These are phyloP conservation scores for Caenorhabditis uteleia DNA, from an alignment of 2,888 invertebrate genomes.

Conservation along the genomic window DNA sequence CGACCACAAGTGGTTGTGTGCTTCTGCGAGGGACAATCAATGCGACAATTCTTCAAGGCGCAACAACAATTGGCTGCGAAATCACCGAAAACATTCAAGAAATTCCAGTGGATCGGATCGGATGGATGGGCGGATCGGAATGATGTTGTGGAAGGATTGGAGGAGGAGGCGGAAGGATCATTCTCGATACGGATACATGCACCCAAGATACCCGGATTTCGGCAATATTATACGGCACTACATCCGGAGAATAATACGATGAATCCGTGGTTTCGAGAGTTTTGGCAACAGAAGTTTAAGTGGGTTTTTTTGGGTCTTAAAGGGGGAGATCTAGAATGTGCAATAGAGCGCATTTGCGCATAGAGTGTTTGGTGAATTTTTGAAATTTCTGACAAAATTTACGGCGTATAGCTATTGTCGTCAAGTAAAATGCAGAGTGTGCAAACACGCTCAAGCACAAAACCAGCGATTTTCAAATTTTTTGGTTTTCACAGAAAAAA, in stretches of 20 bases:
- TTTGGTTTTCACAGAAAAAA: too few species aligned
- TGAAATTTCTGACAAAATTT: too few species aligned
- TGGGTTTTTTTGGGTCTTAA: too few species aligned
- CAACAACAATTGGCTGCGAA: conserved; percentile 53
- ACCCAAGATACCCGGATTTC: conserved; percentile 74
- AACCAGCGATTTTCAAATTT: too few species aligned
- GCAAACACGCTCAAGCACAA: too few species aligned
- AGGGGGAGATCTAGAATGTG: too few species aligned
- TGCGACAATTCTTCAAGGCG: conserved; percentile 70
- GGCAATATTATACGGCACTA: conserved; percentile 78
- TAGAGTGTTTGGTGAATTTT: too few species aligned
- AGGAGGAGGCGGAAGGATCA: conserved; percentile 78
- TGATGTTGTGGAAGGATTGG: conserved; percentile 79
- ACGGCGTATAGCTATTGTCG: too few species aligned
- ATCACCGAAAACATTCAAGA: conserved; percentile 26
- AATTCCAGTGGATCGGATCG: conserved; percentile 69
- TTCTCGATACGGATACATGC: conserved; percentile 81
- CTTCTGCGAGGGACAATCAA: conserved; percentile 81
- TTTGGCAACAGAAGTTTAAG: conserved; percentile 80
- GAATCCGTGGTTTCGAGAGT: conserved; percentile 81
- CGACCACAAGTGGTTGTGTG: conserved; percentile 74
- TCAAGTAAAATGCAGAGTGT: too few species aligned
- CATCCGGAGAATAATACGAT: conserved; percentile 76
- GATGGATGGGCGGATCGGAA: conserved; percentile 66
- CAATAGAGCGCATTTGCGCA: too few species aligned